Percentiles rank a stretch among this genome's conserved stretches.
These are phyloP conservation scores for Melangyna quadrimaculata DNA, from an alignment of 2,888 invertebrate genomes.

Conservation along the genomic window DNA sequence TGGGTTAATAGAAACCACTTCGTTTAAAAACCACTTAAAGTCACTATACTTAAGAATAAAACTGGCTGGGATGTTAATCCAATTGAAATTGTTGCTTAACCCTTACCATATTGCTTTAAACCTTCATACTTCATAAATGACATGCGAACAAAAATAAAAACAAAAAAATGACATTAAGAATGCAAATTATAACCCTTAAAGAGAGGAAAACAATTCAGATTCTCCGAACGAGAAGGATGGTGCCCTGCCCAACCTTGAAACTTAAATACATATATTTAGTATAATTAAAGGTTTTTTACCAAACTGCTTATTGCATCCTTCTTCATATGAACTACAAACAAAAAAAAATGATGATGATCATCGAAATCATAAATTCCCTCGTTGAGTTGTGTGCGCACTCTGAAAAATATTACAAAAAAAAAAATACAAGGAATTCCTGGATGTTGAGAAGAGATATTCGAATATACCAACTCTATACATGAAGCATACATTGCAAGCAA, in stretches of 20 bases:
- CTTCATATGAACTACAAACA: slow-evolving; percentile 4
- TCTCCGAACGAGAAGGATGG: slow-evolving; percentile 7
- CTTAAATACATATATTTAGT: slow-evolving; percentile 12
- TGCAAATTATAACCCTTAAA: slow-evolving; percentile 23
- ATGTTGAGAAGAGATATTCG: not conserved
- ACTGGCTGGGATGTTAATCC: too few species aligned
- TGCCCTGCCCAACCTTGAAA: slow-evolving; percentile 40
- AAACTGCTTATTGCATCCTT: slow-evolving; percentile 45
- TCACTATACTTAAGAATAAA: too few species aligned
- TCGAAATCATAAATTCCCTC: slow-evolving; percentile 28
- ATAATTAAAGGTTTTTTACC: slow-evolving; percentile 38
- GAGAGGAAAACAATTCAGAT: slow-evolving; percentile 23
- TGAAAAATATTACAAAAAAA: not conserved
- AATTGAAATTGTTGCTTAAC: not conserved
- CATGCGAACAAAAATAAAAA: not conserved
- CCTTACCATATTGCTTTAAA: not conserved
- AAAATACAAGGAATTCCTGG: not conserved
- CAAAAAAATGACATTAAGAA: not conserved
- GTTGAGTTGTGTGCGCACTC: not conserved
- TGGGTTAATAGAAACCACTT: too few species aligned
- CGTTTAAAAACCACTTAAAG: too few species aligned
- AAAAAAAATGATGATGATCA: slow-evolving; percentile 6
- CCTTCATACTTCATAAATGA: not conserved
- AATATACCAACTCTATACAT: not conserved
- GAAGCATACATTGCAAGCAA: slow-evolving; percentile 32